Evolutionary conservation across 2,797 vertebrate species (phyloP).

Genomic region (Catostomus latipinnis): DNA sequence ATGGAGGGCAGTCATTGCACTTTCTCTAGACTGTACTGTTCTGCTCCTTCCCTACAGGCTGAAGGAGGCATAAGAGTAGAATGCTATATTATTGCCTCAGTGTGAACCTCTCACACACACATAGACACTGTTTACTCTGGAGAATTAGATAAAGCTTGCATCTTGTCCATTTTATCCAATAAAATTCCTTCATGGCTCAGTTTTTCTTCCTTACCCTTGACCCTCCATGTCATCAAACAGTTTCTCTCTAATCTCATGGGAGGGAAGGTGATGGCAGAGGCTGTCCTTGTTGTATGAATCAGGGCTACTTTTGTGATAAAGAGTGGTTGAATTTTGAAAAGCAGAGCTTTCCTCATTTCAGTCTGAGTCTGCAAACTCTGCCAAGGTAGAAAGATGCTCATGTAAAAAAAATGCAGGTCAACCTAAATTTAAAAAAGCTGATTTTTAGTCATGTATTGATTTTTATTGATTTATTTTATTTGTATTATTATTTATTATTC

Average conservation of each 20-base stretch:
- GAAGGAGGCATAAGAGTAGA: not conserved
- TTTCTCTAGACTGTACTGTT: constrained; percentile 6
- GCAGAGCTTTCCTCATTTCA: too few relatives aligned
- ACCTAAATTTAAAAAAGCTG: too few relatives aligned
- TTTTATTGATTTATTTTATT: too few relatives aligned
- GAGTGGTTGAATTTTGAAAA: not conserved
- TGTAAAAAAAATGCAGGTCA: too few relatives aligned
- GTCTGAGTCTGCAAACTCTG: too few relatives aligned
- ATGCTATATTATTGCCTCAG: not conserved
- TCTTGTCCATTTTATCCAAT: constrained; percentile 34
- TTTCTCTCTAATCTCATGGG: not conserved
- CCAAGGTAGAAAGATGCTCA: too few relatives aligned
- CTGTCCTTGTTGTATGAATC: constrained; percentile 1
- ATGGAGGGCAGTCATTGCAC: not conserved
- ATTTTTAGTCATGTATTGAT: too few relatives aligned
- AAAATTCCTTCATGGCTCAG: constrained; percentile 18
- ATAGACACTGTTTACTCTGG: constrained; percentile 33
- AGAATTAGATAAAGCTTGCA: constrained; percentile 34
- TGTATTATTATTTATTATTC: too few relatives aligned
- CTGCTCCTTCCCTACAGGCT: not conserved
- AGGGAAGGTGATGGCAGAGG: not conserved
- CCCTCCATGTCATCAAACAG: not conserved
- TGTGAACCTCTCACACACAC: constrained; percentile 14
- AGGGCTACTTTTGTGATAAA: not conserved
- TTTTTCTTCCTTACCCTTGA: constrained; percentile 31